Evolutionary conservation across 2,113 vertebrate genomes (phyloP), one percentile per base, ranked within the genome.

Genomic region (Gulo gulo): DNA sequence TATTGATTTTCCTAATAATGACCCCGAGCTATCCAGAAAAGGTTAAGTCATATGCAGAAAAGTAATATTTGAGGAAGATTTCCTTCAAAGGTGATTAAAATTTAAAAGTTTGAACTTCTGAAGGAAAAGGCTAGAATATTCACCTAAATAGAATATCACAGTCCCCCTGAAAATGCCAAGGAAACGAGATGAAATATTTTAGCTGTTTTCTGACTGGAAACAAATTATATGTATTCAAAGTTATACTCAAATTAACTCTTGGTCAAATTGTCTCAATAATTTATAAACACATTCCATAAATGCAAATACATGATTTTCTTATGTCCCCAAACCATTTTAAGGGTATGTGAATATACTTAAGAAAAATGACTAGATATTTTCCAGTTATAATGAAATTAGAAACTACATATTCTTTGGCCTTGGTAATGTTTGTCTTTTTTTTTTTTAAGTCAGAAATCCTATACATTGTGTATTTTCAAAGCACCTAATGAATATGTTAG

Each of bases 171-270:
- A 76, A 97, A 95, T 92, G 21, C 45, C 36, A 84, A 21, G 42
- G 11, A 89, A 97, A 84, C n/a, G 36, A 69, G 23, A 76, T 63
- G 59, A 90, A 82, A 86, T 73, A 92, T 74, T 88, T 89, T 96
- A 94, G 79, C 31, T 92, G 29, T 81, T n/a, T 88, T 94, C 34
- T 88, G 0, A 88, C 10, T 76, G 61, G 50, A 88, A 92, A 26
- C 10, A 39, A 92, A 80, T 91, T 90, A 88, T 92, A 55, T 14
- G 45, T 9, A 57, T 95, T 79, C 74, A 91, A n/a, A 67, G 50
- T 69, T 91, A 34, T 31, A 55, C 36, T 93, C n/a, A 97, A 87
- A 34, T 78, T 67, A 87, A 55, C 6, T 57, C 34, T 82, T 92
- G 29, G 90, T 80, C 74, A 81, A 84, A 52, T 71, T 83, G 1